Evolutionary conservation across 2,888 invertebrate species (phyloP), one percentile per base, ranked within the genome.

Genomic region (Leptopterna dolabrata): DNA sequence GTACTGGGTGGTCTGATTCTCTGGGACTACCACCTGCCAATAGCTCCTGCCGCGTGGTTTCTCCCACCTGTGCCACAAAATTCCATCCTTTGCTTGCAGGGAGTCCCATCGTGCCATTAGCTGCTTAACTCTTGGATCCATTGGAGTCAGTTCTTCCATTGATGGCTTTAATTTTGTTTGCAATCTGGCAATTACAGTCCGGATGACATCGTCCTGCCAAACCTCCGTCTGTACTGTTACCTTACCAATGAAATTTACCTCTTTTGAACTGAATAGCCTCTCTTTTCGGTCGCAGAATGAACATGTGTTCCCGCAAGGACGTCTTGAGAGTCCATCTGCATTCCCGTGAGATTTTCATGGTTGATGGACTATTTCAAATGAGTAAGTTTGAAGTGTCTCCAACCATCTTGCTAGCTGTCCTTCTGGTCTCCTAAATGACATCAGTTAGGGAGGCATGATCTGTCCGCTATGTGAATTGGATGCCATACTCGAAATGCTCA

Each of bases 401-500:
- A 47, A 16, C 47, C 47, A 47, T 14, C 45, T 7, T 16, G 81
- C 81, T 19, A 81, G 47, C 47, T 81, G 45, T n/a, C 47, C 81
- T 81, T 81, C 47, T 45, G 81, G 81, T 24, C 29, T 45, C 24
- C 47, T 81, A 47, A 81, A 81, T 43, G 43, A 27, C 11, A 27
- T 16, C 7, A 81, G 16, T 43, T 19, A 81, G 47, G 16, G 47
- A 13, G 16, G 47, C 47, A 16, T 47, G 47, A 16, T 47, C 47
- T 13, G n/a, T 47, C 14, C 47, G 47, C 16, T 7, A 16, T 47
- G 47, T 47, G 16, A 47, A 47, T 13, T 13, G 16, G 2, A 13
- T 47, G 11, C 45, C 81, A 81, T 81, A 81, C 47, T 81, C 47
- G 16, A 81, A 81, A 24, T 81, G 47, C 29, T 47, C 45, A 47